These are phyloP conservation scores for Ameiurus melas DNA, from an alignment of 2,113 vertebrate species.

Conservation along the genomic window DNA sequence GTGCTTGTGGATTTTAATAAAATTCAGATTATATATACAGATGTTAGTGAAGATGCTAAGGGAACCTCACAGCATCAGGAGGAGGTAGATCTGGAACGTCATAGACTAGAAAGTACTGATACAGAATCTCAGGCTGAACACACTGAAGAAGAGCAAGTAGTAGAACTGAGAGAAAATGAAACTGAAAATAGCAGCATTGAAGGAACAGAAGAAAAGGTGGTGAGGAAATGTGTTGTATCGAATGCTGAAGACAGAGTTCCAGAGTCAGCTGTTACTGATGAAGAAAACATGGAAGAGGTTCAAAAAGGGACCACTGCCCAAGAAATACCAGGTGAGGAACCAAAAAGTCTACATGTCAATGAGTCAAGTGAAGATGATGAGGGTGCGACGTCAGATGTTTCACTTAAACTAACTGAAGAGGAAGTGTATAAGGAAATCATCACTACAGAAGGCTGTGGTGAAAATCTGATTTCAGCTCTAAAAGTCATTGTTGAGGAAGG, in stretches of 20 bases:
- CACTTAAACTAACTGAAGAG: background rate
- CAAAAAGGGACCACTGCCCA: background rate
- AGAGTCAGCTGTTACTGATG: background rate
- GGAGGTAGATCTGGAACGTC: background rate
- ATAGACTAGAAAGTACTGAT: background rate
- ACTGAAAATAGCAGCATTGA: background rate
- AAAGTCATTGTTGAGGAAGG: too few species aligned
- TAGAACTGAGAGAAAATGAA: background rate
- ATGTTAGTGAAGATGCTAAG: background rate
- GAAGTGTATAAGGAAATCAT: background rate
- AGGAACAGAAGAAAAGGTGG: background rate
- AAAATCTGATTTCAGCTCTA: too few species aligned
- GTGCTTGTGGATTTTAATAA: too few species aligned
- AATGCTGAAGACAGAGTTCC: background rate
- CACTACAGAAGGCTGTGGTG: too few species aligned
- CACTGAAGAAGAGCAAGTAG: background rate
- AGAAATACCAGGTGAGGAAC: background rate
- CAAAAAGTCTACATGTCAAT: background rate
- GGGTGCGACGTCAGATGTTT: background rate
- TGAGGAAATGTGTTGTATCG: background rate
- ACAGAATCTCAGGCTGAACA: background rate
- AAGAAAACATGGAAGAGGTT: background rate
- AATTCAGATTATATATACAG: too few species aligned
- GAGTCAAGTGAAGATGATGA: background rate
- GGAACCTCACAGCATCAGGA: background rate